Evolutionary conservation across 2,113 vertebrate species (phyloP), one percentile per base, ranked within the genome.

Genomic region (Spea bombifrons): DNA sequence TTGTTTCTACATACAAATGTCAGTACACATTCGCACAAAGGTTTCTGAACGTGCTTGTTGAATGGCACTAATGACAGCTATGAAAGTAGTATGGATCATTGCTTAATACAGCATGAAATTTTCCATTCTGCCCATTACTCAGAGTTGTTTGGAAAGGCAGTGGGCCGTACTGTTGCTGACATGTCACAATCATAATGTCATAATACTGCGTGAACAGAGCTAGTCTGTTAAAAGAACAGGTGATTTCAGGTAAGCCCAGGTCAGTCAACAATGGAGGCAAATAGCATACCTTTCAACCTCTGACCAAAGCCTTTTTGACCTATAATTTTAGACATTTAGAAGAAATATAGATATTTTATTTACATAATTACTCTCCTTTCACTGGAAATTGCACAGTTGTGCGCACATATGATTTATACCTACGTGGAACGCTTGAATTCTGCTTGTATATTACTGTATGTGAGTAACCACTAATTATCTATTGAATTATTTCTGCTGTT

Each of bases 31-130:
- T 69, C 55, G 48, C 30, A 8, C 68, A 44, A 16, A 64, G 53
- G 47, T 70, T 46, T 52, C 46, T 63, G 46, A n/a, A 45, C 8
- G 55, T 61, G 43, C 44, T 10, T n/a, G 66, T 15, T 46, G 46
- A n/a, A 9, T 68, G 44, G 66, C 46, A 4, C 17, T 66, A 71
- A 66, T 78, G 69, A 78, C 69, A 78, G 76, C 76, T 63, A 57
- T 45, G 30, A 78, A 64, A 64, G 76, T 65, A 65, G 49, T 71
- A 78, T 53, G 76, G 69, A 78, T 65, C 17, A 78, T 71, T 72
- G 76, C 69, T 78, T 78, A 78, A 78, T 52, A 72, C 68, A 65
- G 69, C 76, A 72, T 78, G 59, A 72, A 72, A 72, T 78, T 59
- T 78, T 72, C 61, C 49, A 10, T 78, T 78, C 68, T 72, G 12